These are phyloP conservation scores for Leguminivora glycinivorella DNA, from an alignment of 1,140 invertebrate species.

Conservation along the genomic window DNA sequence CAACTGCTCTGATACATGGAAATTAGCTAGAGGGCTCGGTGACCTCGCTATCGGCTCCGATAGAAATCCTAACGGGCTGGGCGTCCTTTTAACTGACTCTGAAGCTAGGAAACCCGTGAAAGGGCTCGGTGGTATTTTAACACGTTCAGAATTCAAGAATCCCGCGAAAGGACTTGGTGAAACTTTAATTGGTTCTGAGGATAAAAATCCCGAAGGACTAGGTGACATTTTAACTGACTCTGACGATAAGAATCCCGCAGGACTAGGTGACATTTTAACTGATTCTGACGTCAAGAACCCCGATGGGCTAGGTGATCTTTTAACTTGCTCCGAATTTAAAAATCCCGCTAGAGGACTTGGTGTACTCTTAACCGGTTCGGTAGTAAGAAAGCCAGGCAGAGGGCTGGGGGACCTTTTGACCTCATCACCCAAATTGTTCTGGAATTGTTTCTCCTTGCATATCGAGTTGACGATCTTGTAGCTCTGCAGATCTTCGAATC, in stretches of 20 bases:
- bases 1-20: conserved; percentile 51
- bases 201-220: background rate
- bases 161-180: background rate
- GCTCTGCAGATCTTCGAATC: conserved; percentile 65
- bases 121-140: conserved; percentile 33
- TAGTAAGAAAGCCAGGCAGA: background rate
- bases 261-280: background rate
- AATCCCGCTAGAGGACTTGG: conserved; percentile 32
- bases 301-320: conserved; percentile 36
- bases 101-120: conserved; percentile 42
- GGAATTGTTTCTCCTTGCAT: conserved; percentile 58
- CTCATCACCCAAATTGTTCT: conserved; percentile 21
- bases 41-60: background rate
- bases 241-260: background rate
- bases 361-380: conserved; percentile 36
- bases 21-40: conserved; percentile 48
- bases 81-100: background rate
- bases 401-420: background rate
- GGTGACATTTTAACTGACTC: background rate
- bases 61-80: conserved; percentile 40
- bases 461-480: conserved; percentile 72
- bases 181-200: background rate
- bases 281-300: background rate
- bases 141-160: background rate
- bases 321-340: conserved; percentile 26